A percentile compares a stretch with the other conserved stretches of the same genome.
These are phyloP conservation scores for Mesitornis unicolor DNA, from an alignment of 2,113 vertebrate species.

Conservation along the genomic window DNA sequence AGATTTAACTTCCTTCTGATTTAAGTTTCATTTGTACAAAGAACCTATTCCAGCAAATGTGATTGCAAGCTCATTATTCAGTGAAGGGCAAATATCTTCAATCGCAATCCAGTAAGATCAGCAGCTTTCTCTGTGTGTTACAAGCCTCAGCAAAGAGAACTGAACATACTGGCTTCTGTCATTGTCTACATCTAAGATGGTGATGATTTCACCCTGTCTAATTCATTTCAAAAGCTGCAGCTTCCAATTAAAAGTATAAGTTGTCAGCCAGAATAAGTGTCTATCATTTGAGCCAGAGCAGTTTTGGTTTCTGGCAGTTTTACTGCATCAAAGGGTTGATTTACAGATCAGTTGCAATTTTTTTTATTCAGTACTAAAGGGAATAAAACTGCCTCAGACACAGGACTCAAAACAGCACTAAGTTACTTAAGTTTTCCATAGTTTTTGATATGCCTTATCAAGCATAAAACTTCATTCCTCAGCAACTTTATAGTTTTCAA, in stretches of 20 bases:
- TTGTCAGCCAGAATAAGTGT: slow-evolving; percentile 72
- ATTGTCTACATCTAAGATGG: slow-evolving; percentile 70
- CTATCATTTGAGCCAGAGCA: slow-evolving; percentile 67
- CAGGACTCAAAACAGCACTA: not conserved
- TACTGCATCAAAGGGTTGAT: slow-evolving; percentile 40
- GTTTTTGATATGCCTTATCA: not conserved
- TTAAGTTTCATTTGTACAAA: slow-evolving; percentile 57
- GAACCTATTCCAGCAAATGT: slow-evolving; percentile 54
- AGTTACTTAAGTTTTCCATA: not conserved
- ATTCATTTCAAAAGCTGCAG: slow-evolving; percentile 72
- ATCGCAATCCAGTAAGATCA: slow-evolving; percentile 37
- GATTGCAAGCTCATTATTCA: slow-evolving; percentile 64
- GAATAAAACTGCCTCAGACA: slow-evolving; percentile 1
- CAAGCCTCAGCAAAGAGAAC: slow-evolving; percentile 46
- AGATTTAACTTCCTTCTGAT: slow-evolving; percentile 70
- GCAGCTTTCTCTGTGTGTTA: slow-evolving; percentile 60
- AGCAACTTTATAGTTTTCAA: not conserved
- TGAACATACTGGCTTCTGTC: slow-evolving; percentile 72
- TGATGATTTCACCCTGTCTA: slow-evolving; percentile 70
- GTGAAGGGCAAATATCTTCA: slow-evolving; percentile 67
- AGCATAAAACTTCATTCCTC: not conserved
- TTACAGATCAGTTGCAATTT: slow-evolving; percentile 11
- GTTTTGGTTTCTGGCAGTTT: slow-evolving; percentile 60
- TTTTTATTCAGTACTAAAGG: not conserved
- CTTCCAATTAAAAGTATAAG: slow-evolving; percentile 71